These are phyloP conservation scores for Trogon melanurus DNA, from an alignment of 2,113 vertebrate genomes.

Conservation along the genomic window DNA sequence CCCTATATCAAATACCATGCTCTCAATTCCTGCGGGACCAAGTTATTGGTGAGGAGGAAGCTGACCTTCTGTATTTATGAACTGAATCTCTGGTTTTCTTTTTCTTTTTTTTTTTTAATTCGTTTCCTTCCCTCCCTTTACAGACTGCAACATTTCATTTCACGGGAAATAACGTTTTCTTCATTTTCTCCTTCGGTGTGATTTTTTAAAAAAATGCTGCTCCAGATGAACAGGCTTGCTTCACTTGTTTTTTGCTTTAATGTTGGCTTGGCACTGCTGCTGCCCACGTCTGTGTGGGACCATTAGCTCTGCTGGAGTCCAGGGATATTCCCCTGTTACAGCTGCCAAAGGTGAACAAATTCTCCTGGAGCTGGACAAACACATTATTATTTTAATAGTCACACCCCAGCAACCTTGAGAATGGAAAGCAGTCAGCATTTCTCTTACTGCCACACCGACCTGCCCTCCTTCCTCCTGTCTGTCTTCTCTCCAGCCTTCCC, in stretches of 20 bases:
- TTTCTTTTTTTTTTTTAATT: background rate
- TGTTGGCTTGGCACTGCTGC: background rate
- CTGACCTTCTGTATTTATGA: constrained; percentile 61
- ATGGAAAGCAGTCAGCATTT: background rate
- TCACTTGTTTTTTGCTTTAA: background rate
- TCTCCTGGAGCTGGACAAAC: background rate
- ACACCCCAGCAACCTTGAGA: background rate
- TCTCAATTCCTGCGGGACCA: background rate
- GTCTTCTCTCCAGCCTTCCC: background rate
- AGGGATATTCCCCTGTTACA: background rate
- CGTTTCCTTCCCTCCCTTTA: background rate
- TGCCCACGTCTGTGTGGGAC: background rate
- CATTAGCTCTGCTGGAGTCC: background rate
- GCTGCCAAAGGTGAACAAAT: background rate
- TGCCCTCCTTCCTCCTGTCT: background rate
- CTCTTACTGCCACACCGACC: background rate
- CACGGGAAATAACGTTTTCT: background rate
- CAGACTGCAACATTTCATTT: background rate
- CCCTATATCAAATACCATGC: constrained; percentile 10
- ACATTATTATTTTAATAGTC: background rate
- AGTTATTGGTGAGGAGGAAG: constrained; percentile 40
- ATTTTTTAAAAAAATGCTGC: background rate
- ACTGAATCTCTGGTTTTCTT: background rate
- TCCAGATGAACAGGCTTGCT: background rate
- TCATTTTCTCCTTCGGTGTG: background rate